Evolutionary conservation across 2,113 vertebrate genomes (phyloP).

Genomic region (Zapornia atra): DNA sequence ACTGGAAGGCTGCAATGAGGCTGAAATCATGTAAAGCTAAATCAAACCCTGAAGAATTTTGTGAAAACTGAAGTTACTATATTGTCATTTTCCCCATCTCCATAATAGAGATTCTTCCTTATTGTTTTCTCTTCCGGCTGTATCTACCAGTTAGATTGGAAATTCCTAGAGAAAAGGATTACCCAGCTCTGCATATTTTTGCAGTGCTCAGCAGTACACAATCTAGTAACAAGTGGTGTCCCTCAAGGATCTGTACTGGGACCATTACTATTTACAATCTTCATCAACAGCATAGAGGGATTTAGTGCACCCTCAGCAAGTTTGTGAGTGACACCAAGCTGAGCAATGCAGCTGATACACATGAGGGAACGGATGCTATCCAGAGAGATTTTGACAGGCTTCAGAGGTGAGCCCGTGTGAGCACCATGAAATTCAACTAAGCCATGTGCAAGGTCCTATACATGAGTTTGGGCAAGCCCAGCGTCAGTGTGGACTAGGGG

Average conservation of each 20-base stretch:
- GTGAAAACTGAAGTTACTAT: neutral
- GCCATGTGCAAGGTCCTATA: neutral
- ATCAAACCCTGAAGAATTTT: neutral
- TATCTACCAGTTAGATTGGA: neutral
- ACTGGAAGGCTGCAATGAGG: too few relatives aligned
- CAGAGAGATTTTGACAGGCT: neutral
- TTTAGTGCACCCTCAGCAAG: neutral
- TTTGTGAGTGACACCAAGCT: neutral
- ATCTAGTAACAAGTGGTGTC: accelerated
- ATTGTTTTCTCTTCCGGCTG: neutral
- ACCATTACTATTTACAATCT: neutral
- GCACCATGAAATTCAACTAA: too few relatives aligned
- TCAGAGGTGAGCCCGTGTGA: accelerated
- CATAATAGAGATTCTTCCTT: neutral
- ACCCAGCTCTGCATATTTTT: neutral
- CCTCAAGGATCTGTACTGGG: neutral
- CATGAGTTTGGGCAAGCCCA: accelerated
- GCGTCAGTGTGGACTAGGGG: neutral
- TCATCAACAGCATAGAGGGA: neutral
- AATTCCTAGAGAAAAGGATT: neutral
- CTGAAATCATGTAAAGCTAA: neutral
- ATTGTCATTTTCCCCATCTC: neutral
- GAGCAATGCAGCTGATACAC: neutral
- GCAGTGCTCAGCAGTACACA: neutral
- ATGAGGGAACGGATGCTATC: neutral